These are phyloP conservation scores for Ormyrus pomaceus DNA, from an alignment of 2,888 invertebrate genomes.

Conservation along the genomic window DNA sequence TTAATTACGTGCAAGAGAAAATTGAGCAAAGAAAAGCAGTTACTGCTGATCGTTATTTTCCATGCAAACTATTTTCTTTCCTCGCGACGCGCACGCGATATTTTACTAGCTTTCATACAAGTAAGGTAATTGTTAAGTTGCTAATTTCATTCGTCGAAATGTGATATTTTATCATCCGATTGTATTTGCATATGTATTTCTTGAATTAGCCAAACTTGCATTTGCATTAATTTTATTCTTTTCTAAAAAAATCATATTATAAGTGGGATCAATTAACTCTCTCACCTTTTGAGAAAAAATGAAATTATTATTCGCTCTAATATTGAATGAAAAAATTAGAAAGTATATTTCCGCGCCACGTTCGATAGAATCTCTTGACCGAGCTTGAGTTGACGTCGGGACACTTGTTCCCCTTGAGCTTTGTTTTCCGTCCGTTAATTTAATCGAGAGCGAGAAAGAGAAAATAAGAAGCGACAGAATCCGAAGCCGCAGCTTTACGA, in stretches of 20 bases:
- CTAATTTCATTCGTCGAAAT: constrained; percentile 26
- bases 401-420: not conserved
- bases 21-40: too few relatives aligned
- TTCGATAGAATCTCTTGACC: constrained; percentile 11
- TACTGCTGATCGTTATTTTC: too few relatives aligned
- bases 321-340: too few relatives aligned
- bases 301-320: too few relatives aligned
- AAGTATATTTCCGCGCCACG: not conserved
- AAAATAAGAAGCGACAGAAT: constrained; percentile 30
- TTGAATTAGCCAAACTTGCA: too few relatives aligned
- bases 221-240: too few relatives aligned
- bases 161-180: constrained; percentile 7
- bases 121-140: constrained; percentile 36
- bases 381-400: too few relatives aligned
- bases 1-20: too few relatives aligned
- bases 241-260: too few relatives aligned
- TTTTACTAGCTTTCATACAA: constrained; percentile 4
- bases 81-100: not conserved
- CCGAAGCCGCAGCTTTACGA: constrained; percentile 48
- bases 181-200: constrained; percentile 29
- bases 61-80: not conserved
- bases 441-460: constrained; percentile 20
- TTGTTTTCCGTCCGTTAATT: constrained; percentile 46
- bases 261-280: too few relatives aligned
- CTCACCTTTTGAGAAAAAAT: too few relatives aligned